Conservation (phyloP, 2,113 vertebrate genomes). For the Chionis minor region DNA sequence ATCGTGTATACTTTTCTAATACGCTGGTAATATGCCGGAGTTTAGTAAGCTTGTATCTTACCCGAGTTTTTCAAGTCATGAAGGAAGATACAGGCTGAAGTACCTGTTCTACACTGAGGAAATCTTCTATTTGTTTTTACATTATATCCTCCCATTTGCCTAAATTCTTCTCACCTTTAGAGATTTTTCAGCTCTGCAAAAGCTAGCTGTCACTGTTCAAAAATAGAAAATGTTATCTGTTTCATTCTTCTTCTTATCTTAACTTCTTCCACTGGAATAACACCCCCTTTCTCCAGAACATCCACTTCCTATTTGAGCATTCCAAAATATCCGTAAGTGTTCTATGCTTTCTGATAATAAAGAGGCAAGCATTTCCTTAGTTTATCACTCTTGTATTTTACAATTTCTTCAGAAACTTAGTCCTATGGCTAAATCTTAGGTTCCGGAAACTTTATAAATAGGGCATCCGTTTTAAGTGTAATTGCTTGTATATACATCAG, state of each 20-base stretch:
- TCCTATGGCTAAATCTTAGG: not conserved
- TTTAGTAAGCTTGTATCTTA: not conserved
- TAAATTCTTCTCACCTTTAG: not conserved
- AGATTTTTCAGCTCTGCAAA: not conserved
- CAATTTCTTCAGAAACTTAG: not conserved
- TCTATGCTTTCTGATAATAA: not conserved
- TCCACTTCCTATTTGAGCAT: not conserved
- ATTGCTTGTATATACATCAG: not conserved
- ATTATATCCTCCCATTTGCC: not conserved
- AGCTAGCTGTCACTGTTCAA: not conserved
- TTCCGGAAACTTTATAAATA: conserved; percentile 7
- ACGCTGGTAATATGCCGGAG: not conserved
- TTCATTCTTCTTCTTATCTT: not conserved
- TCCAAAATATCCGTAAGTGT: not conserved
- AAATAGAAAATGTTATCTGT: not conserved
- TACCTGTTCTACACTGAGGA: not conserved
- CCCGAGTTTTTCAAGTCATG: not conserved
- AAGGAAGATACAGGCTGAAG: not conserved
- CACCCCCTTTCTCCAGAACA: not conserved
- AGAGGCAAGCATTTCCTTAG: not conserved
- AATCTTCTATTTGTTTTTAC: not conserved
- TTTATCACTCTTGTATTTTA: not conserved
- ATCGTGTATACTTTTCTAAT: not conserved
- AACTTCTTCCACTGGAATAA: not conserved
- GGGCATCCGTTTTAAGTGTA: not conserved